phyloP scores from a whole-genome alignment of 2,113 vertebrate species.

The Alligator sinensis region DNA sequence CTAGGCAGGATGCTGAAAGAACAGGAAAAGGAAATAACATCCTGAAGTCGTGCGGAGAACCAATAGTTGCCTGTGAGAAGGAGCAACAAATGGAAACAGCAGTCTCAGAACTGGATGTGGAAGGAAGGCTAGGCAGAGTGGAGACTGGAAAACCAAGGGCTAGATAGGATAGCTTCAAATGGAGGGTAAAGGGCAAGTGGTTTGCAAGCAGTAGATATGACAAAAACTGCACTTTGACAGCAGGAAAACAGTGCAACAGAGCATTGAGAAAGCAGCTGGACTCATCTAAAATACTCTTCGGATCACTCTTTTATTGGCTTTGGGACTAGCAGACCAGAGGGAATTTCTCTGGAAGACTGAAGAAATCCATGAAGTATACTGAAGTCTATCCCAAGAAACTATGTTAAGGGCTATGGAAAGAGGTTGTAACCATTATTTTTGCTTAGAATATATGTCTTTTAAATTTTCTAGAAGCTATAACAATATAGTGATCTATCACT shows the following conservation, averaged over 20 bases:
- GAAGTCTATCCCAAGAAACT: no score
- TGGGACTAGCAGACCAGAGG: background rate
- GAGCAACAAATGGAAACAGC: background rate
- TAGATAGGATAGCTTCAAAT: background rate
- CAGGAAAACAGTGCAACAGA: background rate
- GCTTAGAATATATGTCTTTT: background rate
- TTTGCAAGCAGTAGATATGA: background rate
- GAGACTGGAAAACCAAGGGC: background rate
- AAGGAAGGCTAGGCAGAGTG: background rate
- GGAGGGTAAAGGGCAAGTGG: background rate
- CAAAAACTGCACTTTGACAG: background rate
- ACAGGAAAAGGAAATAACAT: constrained; percentile 1
- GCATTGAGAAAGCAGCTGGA: background rate
- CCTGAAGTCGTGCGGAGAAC: background rate
- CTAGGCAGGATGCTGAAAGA: background rate
- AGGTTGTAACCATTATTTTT: background rate
- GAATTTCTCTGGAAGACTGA: background rate
- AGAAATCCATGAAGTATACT: no score
- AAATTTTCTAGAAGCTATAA: background rate
- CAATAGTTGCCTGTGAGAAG: background rate
- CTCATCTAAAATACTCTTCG: background rate
- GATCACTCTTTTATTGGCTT: background rate
- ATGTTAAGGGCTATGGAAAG: no score
- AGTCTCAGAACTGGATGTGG: background rate
- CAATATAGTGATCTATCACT: background rate